Conservation (phyloP, 2,888 invertebrate species). For the Cryptus armator region DNA sequence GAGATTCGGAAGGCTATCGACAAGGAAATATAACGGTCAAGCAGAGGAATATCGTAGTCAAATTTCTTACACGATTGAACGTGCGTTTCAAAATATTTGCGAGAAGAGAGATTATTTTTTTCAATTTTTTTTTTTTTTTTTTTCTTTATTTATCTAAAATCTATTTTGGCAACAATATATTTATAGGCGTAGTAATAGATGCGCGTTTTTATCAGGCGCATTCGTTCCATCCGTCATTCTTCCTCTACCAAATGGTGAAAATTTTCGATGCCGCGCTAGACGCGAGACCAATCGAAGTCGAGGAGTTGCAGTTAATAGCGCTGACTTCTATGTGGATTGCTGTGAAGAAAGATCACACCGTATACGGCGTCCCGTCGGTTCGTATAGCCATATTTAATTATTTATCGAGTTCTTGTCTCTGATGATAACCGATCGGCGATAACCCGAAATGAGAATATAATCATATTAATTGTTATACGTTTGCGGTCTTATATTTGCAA, state of each 20-base stretch:
- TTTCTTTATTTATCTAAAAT: not conserved
- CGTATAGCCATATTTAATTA: not conserved
- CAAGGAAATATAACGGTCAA: constrained; percentile 65
- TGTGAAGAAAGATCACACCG: constrained; percentile 74
- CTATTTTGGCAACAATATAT: too few relatives aligned
- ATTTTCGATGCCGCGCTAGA: constrained; percentile 77
- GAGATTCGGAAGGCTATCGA: constrained; percentile 69
- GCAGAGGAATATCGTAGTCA: constrained; percentile 75
- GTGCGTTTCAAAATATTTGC: constrained; percentile 58
- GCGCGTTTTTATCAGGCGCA: constrained; percentile 70
- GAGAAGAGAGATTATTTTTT: not conserved
- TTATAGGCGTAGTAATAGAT: not conserved
- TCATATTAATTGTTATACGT: too few relatives aligned
- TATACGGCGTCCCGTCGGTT: constrained; percentile 71
- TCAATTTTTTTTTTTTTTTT: too few relatives aligned
- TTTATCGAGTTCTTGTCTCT: not conserved
- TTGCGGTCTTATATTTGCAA: too few relatives aligned
- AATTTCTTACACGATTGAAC: constrained; percentile 71
- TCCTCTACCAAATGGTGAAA: constrained; percentile 77
- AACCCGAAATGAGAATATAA: too few relatives aligned
- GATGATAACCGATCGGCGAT: not conserved
- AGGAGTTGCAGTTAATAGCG: constrained; percentile 74
- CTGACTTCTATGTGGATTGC: constrained; percentile 78
- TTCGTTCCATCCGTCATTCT: constrained; percentile 71
- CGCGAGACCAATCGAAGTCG: constrained; percentile 49